Evolutionary conservation across 2,888 invertebrate species (phyloP).

Genomic region (Cotesia congregata): DNA sequence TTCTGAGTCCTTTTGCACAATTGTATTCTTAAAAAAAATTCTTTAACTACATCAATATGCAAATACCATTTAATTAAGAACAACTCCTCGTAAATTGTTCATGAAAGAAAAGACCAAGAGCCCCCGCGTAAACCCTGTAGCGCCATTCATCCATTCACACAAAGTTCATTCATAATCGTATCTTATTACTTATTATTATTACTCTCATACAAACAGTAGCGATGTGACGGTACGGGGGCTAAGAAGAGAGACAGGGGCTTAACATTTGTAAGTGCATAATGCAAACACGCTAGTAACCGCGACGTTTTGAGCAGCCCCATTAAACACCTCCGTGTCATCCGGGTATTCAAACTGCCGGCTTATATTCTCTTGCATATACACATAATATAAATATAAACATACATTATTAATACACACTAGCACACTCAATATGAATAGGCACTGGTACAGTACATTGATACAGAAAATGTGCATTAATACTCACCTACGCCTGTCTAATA

Average conservation of each 20-base stretch:
- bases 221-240: slow-evolving; percentile 27
- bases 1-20: too few relatives aligned
- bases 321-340: slow-evolving; percentile 48
- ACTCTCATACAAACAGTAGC: slow-evolving; percentile 41
- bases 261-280: not conserved
- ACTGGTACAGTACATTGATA: slow-evolving; percentile 2
- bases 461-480: slow-evolving; percentile 29
- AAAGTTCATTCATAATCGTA: slow-evolving; percentile 34
- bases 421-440: slow-evolving; percentile 21
- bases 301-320: slow-evolving; percentile 36
- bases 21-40: too few relatives aligned
- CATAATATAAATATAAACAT: not conserved
- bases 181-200: slow-evolving; percentile 21
- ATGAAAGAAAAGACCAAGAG: not conserved
- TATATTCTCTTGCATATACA: not conserved
- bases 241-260: slow-evolving; percentile 38
- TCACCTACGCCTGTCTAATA: slow-evolving; percentile 44
- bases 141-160: slow-evolving; percentile 20
- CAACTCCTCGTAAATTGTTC: not conserved
- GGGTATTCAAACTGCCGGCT: slow-evolving; percentile 38
- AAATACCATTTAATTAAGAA: too few relatives aligned
- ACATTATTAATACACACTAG: slow-evolving; percentile 2
- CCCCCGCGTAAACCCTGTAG: not conserved
- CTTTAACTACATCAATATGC: too few relatives aligned
- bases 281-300: slow-evolving; percentile 1